Percentiles rank a stretch among this genome's conserved stretches.
Evolutionary conservation across 2,888 invertebrate species (phyloP).

Genomic region (Bellardia pandia): DNA sequence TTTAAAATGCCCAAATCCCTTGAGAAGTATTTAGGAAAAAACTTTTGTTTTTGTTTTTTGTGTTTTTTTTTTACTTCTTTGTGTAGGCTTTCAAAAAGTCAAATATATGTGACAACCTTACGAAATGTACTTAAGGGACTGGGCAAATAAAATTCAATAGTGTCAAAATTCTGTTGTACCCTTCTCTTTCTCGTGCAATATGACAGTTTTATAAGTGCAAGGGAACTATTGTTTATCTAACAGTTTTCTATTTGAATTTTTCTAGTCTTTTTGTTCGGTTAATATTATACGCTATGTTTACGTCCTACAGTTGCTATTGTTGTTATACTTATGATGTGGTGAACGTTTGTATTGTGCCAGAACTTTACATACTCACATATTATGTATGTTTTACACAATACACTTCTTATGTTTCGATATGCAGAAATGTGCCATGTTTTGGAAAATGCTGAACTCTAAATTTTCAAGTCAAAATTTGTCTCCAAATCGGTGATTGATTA

Average conservation of each 20-base stretch:
- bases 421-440: neutral
- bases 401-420: neutral
- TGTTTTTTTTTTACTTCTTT: conserved; percentile 5
- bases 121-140: conserved; percentile 62
- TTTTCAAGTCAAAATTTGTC: too few species aligned
- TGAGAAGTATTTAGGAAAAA: conserved; percentile 43
- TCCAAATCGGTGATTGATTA: too few species aligned
- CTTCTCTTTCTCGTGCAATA: conserved; percentile 9
- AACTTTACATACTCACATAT: neutral
- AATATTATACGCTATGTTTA: conserved; percentile 4
- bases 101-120: conserved; percentile 67
- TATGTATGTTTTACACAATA: neutral
- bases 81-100: conserved; percentile 58
- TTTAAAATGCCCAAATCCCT: conserved; percentile 62
- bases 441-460: neutral
- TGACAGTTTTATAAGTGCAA: conserved; percentile 23
- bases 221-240: conserved; percentile 20
- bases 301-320: neutral
- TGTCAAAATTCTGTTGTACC: conserved; percentile 42
- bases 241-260: conserved; percentile 9
- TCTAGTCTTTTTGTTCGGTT: neutral
- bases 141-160: conserved; percentile 63
- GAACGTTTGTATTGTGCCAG: neutral
- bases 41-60: conserved; percentile 5
- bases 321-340: conserved; percentile 15